phyloP scores from a whole-genome alignment of 2,797 vertebrate genomes.

The Novumbra hubbsi region DNA sequence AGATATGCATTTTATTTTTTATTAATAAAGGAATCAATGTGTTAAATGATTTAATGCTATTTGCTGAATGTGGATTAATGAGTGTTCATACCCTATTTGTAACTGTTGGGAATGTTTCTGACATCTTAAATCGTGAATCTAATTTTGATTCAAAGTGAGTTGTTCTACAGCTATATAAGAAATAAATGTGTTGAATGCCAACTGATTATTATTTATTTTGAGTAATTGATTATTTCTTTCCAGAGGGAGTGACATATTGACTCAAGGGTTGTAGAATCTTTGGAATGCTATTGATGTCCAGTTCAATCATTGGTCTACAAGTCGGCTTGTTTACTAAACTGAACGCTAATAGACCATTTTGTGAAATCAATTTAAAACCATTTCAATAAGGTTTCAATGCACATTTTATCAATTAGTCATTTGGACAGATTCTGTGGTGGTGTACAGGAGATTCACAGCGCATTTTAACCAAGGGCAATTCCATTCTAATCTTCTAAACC shows the following conservation, averaged over 20 bases:
- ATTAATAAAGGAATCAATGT: neutral
- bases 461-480: constrained; percentile 8
- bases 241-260: constrained; percentile 57
- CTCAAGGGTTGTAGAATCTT: constrained; percentile 61
- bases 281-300: constrained; percentile 60
- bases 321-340: constrained; percentile 34
- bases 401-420: constrained; percentile 5
- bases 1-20: neutral
- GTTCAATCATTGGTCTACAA: constrained; percentile 29
- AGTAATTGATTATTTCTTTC: neutral
- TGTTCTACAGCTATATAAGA: neutral
- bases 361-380: neutral
- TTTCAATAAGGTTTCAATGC: neutral
- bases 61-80: neutral
- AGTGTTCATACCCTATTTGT: neutral
- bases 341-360: neutral
- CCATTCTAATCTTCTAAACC: constrained; percentile 26
- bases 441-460: constrained; percentile 23
- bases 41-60: neutral
- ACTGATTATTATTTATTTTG: neutral
- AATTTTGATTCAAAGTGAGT: neutral
- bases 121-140: neutral
- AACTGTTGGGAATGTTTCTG: neutral
- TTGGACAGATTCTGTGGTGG: constrained; percentile 10
- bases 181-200: neutral